Conservation (phyloP, 64 coral and sea anemone species). For the Montipora cactus region DNA sequence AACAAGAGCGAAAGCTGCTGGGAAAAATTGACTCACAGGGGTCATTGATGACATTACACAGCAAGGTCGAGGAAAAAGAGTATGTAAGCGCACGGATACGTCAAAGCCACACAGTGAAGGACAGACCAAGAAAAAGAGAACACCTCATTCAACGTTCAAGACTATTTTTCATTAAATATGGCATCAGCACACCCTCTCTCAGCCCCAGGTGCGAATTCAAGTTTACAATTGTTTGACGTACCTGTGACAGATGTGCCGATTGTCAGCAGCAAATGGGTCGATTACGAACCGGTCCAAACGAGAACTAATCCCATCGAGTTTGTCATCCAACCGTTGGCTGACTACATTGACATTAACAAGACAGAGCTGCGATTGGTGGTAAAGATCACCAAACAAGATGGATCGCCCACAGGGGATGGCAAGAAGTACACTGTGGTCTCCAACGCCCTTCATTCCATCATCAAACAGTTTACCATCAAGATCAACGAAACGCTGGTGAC, state of each 20-base stretch:
- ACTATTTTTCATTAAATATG: no score
- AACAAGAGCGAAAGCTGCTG: neutral
- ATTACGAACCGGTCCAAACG: slow-evolving; percentile 41
- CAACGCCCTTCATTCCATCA: slow-evolving; percentile 66
- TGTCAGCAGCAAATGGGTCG: slow-evolving; percentile 12
- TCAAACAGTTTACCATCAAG: slow-evolving; percentile 67
- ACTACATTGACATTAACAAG: slow-evolving; percentile 33
- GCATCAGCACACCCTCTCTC: no score
- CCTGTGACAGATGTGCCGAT: slow-evolving; percentile 15
- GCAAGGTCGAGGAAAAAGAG: neutral
- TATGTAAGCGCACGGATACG: neutral
- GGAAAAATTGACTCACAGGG: neutral
- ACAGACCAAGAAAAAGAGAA: neutral
- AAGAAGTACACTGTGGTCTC: slow-evolving; percentile 8
- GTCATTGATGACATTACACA: neutral
- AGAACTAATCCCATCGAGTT: slow-evolving; percentile 69
- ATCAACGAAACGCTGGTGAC: slow-evolving; percentile 64
- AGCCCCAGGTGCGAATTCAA: no score
- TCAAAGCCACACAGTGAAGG: neutral
- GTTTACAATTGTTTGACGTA: neutral
- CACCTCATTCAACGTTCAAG: no score
- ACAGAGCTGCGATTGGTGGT: slow-evolving; percentile 9
- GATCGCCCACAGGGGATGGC: neutral
- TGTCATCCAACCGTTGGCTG: slow-evolving; percentile 1
- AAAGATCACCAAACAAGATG: slow-evolving; percentile 6